Evolutionary conservation across 1,140 invertebrate species (phyloP).

Genomic region (Drosophila prosaltans): DNA sequence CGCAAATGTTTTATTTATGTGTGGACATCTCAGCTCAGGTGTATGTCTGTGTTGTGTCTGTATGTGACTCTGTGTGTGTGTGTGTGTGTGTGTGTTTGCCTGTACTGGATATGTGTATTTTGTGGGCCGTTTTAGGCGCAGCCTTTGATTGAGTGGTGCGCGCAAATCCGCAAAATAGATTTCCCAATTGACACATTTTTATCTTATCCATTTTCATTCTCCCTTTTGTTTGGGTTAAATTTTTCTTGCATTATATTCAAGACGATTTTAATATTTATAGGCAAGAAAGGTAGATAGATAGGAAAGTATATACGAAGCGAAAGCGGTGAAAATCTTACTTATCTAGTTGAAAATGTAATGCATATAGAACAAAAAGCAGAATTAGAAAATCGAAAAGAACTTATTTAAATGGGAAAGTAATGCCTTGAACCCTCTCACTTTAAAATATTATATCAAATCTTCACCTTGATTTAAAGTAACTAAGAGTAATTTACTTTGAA

Average conservation of each 20-base stretch:
- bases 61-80: constrained; percentile 13
- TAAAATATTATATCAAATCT: too few relatives aligned
- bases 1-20: constrained; percentile 82
- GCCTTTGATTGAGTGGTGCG: constrained; percentile 75
- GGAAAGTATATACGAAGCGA: not conserved
- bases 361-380: too few relatives aligned
- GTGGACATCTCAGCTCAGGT: constrained; percentile 69
- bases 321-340: too few relatives aligned
- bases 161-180: constrained; percentile 80
- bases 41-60: constrained; percentile 12
- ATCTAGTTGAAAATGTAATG: too few relatives aligned
- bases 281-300: not conserved
- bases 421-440: too few relatives aligned
- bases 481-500: too few relatives aligned
- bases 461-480: too few relatives aligned
- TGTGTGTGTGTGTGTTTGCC: constrained; percentile 31
- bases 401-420: too few relatives aligned
- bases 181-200: constrained; percentile 80
- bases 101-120: constrained; percentile 52
- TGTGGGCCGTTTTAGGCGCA: constrained; percentile 49
- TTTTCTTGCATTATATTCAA: constrained; percentile 35
- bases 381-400: too few relatives aligned
- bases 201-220: constrained; percentile 44
- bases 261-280: constrained; percentile 76
- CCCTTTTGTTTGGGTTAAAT: constrained; percentile 29